Conservation (phyloP, 2,113 vertebrate genomes). For the Rynchops niger region DNA sequence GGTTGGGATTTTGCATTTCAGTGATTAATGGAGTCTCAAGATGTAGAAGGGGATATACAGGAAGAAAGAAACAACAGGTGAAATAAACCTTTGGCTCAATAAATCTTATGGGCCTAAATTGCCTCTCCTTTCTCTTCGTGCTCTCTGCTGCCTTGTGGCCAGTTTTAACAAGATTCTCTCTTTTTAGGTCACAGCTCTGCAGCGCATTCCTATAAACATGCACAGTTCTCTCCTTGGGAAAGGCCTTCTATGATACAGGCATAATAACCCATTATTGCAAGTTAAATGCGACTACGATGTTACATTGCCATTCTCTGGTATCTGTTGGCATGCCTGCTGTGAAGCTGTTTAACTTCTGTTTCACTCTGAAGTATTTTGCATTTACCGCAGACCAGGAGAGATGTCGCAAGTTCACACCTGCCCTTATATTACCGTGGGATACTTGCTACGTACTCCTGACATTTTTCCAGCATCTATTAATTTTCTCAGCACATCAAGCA, state of each 20-base stretch:
- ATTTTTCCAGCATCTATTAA: neutral
- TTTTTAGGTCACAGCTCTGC: neutral
- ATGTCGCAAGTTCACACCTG: neutral
- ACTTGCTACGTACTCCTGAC: neutral
- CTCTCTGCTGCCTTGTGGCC: neutral
- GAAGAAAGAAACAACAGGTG: slow-evolving; percentile 1
- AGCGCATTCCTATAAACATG: neutral
- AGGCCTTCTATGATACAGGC: neutral
- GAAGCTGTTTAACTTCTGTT: neutral
- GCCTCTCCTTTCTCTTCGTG: neutral
- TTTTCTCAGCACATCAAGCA: neutral
- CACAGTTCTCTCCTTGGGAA: neutral
- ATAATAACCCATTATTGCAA: neutral
- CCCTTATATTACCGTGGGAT: neutral
- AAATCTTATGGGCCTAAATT: neutral
- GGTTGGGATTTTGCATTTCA: neutral
- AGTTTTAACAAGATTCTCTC: neutral
- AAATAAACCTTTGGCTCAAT: slow-evolving; percentile 26
- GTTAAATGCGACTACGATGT: fast-evolving
- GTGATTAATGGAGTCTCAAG: slow-evolving; percentile 13
- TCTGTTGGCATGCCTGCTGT: neutral
- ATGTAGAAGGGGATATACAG: neutral
- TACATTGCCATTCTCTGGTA: neutral
- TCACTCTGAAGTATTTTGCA: neutral
- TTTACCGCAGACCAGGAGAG: neutral